phyloP scores from a whole-genome alignment of 1,140 invertebrate genomes.

The Liolophura sinensis region DNA sequence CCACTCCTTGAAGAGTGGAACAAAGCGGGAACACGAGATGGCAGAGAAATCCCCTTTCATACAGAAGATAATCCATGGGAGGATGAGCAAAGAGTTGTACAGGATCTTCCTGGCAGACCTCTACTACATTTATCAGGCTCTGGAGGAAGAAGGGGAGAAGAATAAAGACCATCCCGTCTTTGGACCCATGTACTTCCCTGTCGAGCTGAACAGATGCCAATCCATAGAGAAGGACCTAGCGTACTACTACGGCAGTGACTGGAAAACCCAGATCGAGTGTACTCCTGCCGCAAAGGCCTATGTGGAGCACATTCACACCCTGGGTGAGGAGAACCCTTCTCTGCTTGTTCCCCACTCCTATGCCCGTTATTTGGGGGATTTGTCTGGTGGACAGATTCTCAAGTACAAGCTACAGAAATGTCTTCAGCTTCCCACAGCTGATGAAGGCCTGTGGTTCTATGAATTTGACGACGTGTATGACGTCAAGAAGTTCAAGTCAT shows the following conservation, averaged over 20 bases:
- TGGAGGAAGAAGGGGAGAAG: constrained; percentile 8
- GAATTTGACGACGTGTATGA: constrained; percentile 10
- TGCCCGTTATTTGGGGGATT: constrained; percentile 10
- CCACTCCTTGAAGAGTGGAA: no score
- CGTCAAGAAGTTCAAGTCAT: constrained; percentile 6
- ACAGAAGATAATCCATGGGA: constrained; percentile 4
- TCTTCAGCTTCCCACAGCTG: not conserved
- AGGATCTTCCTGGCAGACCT: constrained; percentile 9
- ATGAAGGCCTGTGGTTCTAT: constrained; percentile 11
- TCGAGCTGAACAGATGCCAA: constrained; percentile 6
- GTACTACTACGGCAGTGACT: constrained; percentile 10
- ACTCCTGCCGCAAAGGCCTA: constrained; percentile 1
- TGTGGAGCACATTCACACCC: not conserved
- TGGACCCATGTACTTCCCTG: constrained; percentile 7
- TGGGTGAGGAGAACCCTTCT: constrained; percentile 1
- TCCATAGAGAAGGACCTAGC: constrained; percentile 8
- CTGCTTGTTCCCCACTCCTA: constrained; percentile 13
- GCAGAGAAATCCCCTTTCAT: constrained; percentile 8
- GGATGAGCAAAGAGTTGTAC: constrained; percentile 1
- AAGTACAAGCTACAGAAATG: constrained; percentile 10
- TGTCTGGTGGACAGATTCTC: constrained; percentile 12
- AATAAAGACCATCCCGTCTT: constrained; percentile 1
- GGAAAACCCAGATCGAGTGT: constrained; percentile 1
- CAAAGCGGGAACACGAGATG: not conserved
- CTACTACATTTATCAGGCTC: constrained; percentile 9